Evolutionary conservation across 2,113 vertebrate species (phyloP), one percentile per base, ranked within the genome.

Genomic region (Eleginops maclovinus): DNA sequence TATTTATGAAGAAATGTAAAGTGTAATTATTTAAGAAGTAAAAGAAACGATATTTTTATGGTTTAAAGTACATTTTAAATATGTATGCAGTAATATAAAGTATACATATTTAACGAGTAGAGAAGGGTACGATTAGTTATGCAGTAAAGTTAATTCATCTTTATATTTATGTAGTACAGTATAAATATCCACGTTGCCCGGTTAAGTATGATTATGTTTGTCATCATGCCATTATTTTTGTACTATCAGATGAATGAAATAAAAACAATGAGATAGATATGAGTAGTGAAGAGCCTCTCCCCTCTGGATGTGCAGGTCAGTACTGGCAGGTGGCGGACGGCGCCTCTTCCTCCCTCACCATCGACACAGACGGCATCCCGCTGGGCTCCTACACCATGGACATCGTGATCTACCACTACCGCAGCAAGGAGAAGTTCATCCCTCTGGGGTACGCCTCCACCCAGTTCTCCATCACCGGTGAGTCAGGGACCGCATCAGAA

Each of bases 271-370:
- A 5, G 2, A 6, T 17, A 5, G 3, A 40, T 80, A 24, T 41
- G 36, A 31, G 4, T 7, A 31, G 31, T 31, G 31, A 31, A 31
- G 31, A 31, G 31, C 31, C 31, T 36, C 31, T 36, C 31, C n/a
- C 31, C 44, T 67, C 14, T 79, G 43, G 43, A 17, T 66, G 64
- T 11, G 2, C 91, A 99, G 97, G 95, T 62, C 94, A 92, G 24
- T 99, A 97, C 92, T 98, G 96, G 97, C 97, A 98, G 91, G 96
- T 97, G 79, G 91, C 95, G 8, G 97, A 96, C 1, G 96, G 95
- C 0, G 91, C 96, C 2, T 90, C 93, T 2, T 98, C 97, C 10
- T 93, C 79, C 51, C 91, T 98, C 71, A 97, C 95, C 50, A 93
- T 98, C 65, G 73, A 80, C 19, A 98, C 97, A 6, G 94, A 89